Evolutionary conservation across 2,888 invertebrate genomes (phyloP).

Genomic region (Pollenia labialis): DNA sequence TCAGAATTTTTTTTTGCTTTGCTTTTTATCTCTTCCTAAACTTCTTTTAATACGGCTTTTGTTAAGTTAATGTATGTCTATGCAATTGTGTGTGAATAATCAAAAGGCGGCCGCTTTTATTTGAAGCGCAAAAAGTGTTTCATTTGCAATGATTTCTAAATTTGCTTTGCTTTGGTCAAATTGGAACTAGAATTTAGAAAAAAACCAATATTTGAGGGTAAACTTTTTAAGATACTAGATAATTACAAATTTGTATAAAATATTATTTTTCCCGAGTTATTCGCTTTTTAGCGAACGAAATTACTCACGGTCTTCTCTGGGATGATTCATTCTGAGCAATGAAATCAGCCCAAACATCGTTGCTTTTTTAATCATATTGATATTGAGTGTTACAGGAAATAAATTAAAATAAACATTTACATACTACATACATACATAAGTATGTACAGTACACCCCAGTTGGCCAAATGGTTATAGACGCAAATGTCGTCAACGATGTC

Average conservation of each 20-base stretch:
- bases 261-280: slow-evolving; percentile 1
- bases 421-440: no score
- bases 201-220: neutral
- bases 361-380: no score
- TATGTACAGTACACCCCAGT: no score
- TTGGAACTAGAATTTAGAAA: slow-evolving; percentile 26
- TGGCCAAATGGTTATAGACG: no score
- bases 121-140: slow-evolving; percentile 51
- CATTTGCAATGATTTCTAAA: slow-evolving; percentile 52
- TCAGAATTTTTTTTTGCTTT: slow-evolving; percentile 56
- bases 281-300: neutral
- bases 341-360: no score
- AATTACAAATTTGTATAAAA: no score
- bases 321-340: no score
- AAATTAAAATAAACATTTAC: no score
- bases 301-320: no score
- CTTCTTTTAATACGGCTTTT: slow-evolving; percentile 25
- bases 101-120: slow-evolving; percentile 70
- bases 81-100: slow-evolving; percentile 39
- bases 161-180: slow-evolving; percentile 46
- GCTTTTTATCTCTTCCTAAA: slow-evolving; percentile 24
- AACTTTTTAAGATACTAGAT: no score
- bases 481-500: no score
- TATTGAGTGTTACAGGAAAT: no score
- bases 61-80: slow-evolving; percentile 31